phyloP scores from a whole-genome alignment of 2,113 vertebrate species.

The Archilochus colubris region DNA sequence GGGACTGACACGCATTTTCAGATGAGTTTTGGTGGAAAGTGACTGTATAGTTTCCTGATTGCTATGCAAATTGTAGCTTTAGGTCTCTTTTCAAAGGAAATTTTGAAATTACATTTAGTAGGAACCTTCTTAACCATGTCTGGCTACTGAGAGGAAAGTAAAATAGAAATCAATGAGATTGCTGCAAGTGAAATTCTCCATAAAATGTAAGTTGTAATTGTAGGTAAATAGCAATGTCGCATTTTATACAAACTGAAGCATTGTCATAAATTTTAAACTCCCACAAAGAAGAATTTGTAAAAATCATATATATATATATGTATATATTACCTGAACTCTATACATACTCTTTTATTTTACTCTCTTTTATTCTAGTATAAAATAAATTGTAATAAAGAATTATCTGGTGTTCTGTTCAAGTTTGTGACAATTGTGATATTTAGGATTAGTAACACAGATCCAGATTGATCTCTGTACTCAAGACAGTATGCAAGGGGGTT shows the following conservation, averaged over 20 bases:
- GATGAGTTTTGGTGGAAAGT: background rate
- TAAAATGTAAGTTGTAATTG: background rate
- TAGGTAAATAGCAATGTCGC: background rate
- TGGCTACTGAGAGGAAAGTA: background rate
- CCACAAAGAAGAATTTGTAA: background rate
- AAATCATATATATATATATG: background rate
- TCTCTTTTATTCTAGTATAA: background rate
- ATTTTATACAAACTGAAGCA: background rate
- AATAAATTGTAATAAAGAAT: background rate
- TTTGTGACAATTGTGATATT: background rate
- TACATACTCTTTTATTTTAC: background rate
- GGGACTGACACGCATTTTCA: background rate
- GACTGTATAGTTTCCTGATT: background rate
- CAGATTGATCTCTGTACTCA: background rate
- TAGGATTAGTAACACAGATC: background rate
- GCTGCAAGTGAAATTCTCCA: background rate
- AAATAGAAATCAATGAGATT: background rate
- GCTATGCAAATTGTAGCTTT: background rate
- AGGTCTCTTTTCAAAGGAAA: background rate
- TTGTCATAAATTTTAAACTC: background rate
- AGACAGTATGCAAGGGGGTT: background rate
- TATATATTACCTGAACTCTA: background rate
- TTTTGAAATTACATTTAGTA: background rate
- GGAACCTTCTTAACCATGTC: background rate
- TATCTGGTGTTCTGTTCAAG: background rate